Base-by-base conservation (phyloP, 2,797 vertebrate genomes). In the Calcarius lapponicus region DNA sequence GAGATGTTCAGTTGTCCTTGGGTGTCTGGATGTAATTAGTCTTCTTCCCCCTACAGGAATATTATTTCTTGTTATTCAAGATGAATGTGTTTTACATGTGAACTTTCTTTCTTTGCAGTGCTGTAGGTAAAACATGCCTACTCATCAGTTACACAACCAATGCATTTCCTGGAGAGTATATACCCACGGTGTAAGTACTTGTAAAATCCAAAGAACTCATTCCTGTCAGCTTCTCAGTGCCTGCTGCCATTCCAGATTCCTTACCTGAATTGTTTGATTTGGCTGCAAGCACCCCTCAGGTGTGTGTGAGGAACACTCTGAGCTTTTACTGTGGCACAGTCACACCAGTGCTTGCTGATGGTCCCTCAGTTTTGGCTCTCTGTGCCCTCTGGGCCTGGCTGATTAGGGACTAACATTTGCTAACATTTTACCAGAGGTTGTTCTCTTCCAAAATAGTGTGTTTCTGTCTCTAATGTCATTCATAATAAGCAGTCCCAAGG, bases 81-180 rank as follows among this genome's bases (percentile, higher is more conserved):
- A 28, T 60, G 28, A 56, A 56, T 62, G 40, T 71, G 47, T 93
- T 65, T 95, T 61, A 89, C 62, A 71, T 90, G 61, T 94, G 54
- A 80, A 57, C 80, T 87, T 88, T 90, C 13, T 94, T 40, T 94
- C 78, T 83, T 88, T 97, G 61, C 96, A 99, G 99, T 95, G 99
- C 99, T 97, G 99, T 99, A 97, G 99, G 99, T 98, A 99, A 99
- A 98, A 99, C 99, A 97, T 99, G 99, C 96, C 98, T 99, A 78
- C 99, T 99, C 97, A 99, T 99, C 99, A 99, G 99, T 97, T 99
- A 99, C 92, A 99, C 99, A 29, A 99, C 99, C 98, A 99, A 99
- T 97, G 99, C 99, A 6, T 99, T 99, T 97, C 99, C 99, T 19
- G 99, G 99, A 97, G 99, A 99, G 91, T 99, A 99, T 90, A 99